phyloP scores from a whole-genome alignment of 2,888 invertebrate genomes.

The Trisateles emortualis region DNA sequence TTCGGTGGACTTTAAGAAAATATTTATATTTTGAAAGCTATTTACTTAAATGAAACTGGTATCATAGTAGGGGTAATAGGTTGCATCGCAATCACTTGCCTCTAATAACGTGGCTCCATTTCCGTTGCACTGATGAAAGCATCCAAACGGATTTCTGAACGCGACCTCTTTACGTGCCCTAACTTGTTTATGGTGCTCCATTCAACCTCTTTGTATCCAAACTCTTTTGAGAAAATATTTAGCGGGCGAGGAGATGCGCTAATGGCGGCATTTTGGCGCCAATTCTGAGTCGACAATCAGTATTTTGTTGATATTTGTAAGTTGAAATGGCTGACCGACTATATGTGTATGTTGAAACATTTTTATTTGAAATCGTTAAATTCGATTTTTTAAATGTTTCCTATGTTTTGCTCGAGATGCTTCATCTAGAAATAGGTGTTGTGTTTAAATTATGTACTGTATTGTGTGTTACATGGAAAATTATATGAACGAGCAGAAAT shows the following conservation, averaged over 20 bases:
- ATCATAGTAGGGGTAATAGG: constrained; percentile 22
- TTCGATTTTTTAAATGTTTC: not conserved
- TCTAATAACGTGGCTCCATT: constrained; percentile 48
- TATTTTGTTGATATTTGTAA: constrained; percentile 21
- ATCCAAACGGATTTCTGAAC: constrained; percentile 45
- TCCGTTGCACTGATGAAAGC: constrained; percentile 54
- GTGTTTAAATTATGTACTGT: too few species aligned
- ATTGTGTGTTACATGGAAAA: too few species aligned
- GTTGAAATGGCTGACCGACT: constrained; percentile 1
- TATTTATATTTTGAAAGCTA: not conserved
- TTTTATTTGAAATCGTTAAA: not conserved
- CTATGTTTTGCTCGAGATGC: too few species aligned
- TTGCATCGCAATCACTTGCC: constrained; percentile 45
- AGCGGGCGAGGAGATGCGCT: constrained; percentile 34
- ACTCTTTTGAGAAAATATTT: constrained; percentile 44
- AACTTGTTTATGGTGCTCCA: constrained; percentile 46
- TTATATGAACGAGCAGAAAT: too few species aligned
- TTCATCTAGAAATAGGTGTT: too few species aligned
- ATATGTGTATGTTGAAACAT: not conserved
- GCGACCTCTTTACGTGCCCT: constrained; percentile 45
- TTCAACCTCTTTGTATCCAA: constrained; percentile 43
- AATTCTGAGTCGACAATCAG: constrained; percentile 47
- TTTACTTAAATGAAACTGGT: not conserved
- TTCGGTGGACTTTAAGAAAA: too few species aligned
- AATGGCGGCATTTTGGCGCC: constrained; percentile 44